A percentile compares a stretch with the other conserved stretches of the same genome.
These are phyloP conservation scores for Lepidochitona cinerea DNA, from an alignment of 2,888 invertebrate genomes.

Conservation along the genomic window DNA sequence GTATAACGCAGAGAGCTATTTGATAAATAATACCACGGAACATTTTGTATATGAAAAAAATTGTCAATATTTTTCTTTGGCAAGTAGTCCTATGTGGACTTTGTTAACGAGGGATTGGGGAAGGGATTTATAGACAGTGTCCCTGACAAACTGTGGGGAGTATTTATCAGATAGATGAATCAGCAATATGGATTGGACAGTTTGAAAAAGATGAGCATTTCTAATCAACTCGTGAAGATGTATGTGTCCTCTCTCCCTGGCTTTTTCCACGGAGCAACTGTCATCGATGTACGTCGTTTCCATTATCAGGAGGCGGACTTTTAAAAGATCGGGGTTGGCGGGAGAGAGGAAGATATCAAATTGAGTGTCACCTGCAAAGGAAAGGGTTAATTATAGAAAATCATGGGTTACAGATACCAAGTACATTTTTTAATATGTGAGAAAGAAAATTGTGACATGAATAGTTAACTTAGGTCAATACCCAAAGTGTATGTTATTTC, in stretches of 20 bases:
- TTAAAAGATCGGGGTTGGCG: constrained; percentile 52
- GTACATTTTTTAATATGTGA: no score
- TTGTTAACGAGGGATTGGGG: constrained; percentile 43
- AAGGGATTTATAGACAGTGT: constrained; percentile 32
- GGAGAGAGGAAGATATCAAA: constrained; percentile 54
- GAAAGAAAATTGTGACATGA: no score
- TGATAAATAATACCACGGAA: no score
- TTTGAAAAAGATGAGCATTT: constrained; percentile 50
- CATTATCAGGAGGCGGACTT: constrained; percentile 59
- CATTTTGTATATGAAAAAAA: no score
- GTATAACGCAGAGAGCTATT: no score
- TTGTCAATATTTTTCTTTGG: constrained; percentile 28
- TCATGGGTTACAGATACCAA: no score
- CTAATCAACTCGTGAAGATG: constrained; percentile 56
- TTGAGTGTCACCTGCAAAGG: constrained; percentile 54
- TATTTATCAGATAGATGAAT: constrained; percentile 65
- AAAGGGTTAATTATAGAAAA: no score
- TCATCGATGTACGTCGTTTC: constrained; percentile 62
- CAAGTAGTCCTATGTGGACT: constrained; percentile 42
- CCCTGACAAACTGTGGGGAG: constrained; percentile 41
- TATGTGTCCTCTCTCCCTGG: constrained; percentile 55
- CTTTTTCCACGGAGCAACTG: constrained; percentile 38
- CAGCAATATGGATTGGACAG: constrained; percentile 51
- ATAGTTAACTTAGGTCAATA: no score
- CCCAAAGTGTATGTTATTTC: no score